Conservation (phyloP, 2,888 invertebrate genomes). For the Chaitophorus viminalis region DNA sequence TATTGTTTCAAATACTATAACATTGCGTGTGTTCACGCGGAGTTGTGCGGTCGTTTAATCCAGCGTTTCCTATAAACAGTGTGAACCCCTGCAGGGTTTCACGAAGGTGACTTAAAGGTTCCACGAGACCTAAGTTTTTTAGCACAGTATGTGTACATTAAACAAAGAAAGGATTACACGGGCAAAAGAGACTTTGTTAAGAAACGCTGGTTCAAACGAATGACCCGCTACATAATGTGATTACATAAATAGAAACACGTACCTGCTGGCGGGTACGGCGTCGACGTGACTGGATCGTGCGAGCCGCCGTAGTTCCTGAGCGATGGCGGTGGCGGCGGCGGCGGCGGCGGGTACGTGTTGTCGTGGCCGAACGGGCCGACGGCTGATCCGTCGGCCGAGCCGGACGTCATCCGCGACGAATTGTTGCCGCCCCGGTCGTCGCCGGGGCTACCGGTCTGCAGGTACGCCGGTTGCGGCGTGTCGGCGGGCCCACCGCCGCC, state of each 20-base stretch:
- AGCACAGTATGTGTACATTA: too few species aligned
- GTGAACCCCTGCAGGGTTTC: too few species aligned
- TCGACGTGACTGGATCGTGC: slow-evolving; percentile 71
- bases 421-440: slow-evolving; percentile 67
- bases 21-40: too few species aligned
- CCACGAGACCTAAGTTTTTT: too few species aligned
- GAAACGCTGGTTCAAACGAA: too few species aligned
- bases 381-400: slow-evolving; percentile 72
- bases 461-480: slow-evolving; percentile 70
- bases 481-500: slow-evolving; percentile 74
- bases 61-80: too few species aligned
- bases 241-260: slow-evolving; percentile 66
- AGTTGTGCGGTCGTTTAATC: too few species aligned
- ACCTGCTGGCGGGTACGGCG: slow-evolving; percentile 84
- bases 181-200: too few species aligned
- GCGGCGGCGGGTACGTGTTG: slow-evolving; percentile 75
- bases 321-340: slow-evolving; percentile 76
- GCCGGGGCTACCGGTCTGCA: slow-evolving; percentile 69
- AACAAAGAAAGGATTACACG: too few species aligned
- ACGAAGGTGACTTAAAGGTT: too few species aligned
- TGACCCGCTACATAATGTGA: neutral
- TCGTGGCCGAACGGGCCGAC: slow-evolving; percentile 62
- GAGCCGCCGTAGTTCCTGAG: slow-evolving; percentile 48
- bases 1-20: too few species aligned
- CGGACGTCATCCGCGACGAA: slow-evolving; percentile 70